Evolutionary conservation across 2,888 invertebrate species (phyloP), one percentile per base, ranked within the genome.

Genomic region (Dicranocentrus wangi): DNA sequence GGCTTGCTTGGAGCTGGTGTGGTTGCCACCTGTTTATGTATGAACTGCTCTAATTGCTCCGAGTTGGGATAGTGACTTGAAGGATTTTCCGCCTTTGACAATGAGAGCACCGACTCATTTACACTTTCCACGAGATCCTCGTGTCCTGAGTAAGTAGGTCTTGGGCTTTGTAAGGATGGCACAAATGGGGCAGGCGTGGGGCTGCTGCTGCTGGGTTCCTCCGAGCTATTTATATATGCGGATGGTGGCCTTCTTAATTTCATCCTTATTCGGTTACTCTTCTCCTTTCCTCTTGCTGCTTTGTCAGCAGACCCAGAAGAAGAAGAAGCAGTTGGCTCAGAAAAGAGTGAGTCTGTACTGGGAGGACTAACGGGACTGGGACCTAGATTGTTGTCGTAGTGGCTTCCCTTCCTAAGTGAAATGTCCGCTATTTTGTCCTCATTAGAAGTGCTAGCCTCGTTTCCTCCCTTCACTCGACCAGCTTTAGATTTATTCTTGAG

Each of bases 111-210:
- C 7, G 63, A 63, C 42, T 63, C 28, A 39, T 63, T 42, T 21
- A 63, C 63, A 39, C 63, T 63, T 63, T 66, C 66, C 60, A 80
- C 58, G 28, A 80, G 73, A 58, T 28, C 63, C 39, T 21, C 63
- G 17, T 32, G 63, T 19, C 63, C 39, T 68, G 80, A 51, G 63
- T 80, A 80, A 3, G 72, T 80, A 15, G 80, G 80, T 28, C 80
- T 19, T 51, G 80, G 80, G 27, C 80, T 80, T 73, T 42, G 66
- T 23, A 72, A n/a, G 3, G 79, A 80, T 23, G 79, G 79, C 2
- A 51, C 25, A 66, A 80, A 80, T 66, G 79, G 72, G 51, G 72
- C 66, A 60, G 28, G 27, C 1, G 66, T 69, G 13, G 25, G 55
- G 13, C 5, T 58, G 10, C 47, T 27, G 2, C 15, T 27, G 15